A percentile compares a stretch with the other conserved stretches of the same genome.
Evolutionary conservation across 2,113 vertebrate species (phyloP).

Genomic region (Vidua macroura): DNA sequence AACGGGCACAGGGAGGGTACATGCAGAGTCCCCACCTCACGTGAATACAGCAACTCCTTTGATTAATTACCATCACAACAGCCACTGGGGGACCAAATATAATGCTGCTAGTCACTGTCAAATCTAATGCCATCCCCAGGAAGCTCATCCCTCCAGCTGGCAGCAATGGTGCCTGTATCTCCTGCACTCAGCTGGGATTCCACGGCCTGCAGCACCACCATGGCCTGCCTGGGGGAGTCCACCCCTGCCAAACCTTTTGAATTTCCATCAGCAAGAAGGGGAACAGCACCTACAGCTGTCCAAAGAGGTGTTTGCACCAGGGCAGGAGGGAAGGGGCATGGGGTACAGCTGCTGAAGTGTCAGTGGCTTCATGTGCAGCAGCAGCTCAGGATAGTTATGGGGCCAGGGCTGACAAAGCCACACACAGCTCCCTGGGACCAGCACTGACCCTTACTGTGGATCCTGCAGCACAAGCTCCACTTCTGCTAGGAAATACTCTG

Average conservation of each 20-base stretch:
- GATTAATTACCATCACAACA: not conserved
- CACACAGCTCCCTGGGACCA: not conserved
- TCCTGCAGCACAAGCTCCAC: not conserved
- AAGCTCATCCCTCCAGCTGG: not conserved
- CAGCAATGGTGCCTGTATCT: not conserved
- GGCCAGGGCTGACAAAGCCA: not conserved
- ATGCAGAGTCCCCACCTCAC: not conserved
- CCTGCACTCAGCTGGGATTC: not conserved
- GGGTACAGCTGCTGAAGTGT: not conserved
- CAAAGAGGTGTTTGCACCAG: not conserved
- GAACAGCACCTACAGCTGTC: not conserved
- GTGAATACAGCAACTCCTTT: not conserved
- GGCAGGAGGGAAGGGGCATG: not conserved
- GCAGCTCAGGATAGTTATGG: rapidly evolving
- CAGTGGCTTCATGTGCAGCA: not conserved
- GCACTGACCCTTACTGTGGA: not conserved
- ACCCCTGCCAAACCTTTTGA: no score
- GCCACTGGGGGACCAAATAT: not conserved
- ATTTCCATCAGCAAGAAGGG: not conserved
- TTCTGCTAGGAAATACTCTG: not conserved
- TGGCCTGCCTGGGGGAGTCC: rapidly evolving
- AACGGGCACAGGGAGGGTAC: not conserved
- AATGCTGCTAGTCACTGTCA: not conserved
- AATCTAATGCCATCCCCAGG: not conserved
- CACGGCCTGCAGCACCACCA: rapidly evolving